Evolutionary conservation across 2,797 vertebrate species (phyloP), one percentile per base, ranked within the genome.

Genomic region (Rallus crepitans): DNA sequence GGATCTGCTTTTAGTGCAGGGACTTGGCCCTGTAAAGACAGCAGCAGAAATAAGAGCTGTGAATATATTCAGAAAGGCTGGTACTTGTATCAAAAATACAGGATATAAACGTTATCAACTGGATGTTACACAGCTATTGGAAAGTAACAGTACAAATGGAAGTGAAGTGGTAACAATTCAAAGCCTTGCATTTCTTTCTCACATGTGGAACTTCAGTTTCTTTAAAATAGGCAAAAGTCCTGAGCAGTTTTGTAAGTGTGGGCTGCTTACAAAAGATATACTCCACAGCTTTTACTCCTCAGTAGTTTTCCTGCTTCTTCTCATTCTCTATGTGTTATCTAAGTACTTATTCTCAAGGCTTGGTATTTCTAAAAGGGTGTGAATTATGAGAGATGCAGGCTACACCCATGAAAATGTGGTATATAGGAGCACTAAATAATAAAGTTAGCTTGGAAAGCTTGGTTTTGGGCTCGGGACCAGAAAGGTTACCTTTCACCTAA

Each of bases 31-130:
- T 55, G 5, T 13, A 47, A 56, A 73, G 27, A 56, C 11, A 75
- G 28, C 16, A 61, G 53, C 64, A 66, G n/a, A 91, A 64, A 12
- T 6, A 57, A 57, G 24, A 87, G 11, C 20, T 87, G 7, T 39
- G 30, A 23, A 20, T 69, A 7, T 39, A 45, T 52, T 65, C 76
- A 28, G 23, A 70, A 73, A 66, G 7, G 7, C 24, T 20, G 14
- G 15, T n/a, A 57, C 5, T 65, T 65, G 1, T 40, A 55, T 35
- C 7, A 69, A 85, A 90, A 68, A 61, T 19, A 17, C 4, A 3
- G 16, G 0, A 6, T 15, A 52, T 4, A 65, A 75, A 47, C 5
- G 14, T 39, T 3, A 61, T 9, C 25, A 68, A 24, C 4, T 59
- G 19, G 4, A 16, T 66, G 8, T 40, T 48, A 28, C 12, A 77